Percentiles rank a stretch among this genome's conserved stretches.
Evolutionary conservation across 2,113 vertebrate genomes (phyloP).

Genomic region (Ranitomeya variabilis): DNA sequence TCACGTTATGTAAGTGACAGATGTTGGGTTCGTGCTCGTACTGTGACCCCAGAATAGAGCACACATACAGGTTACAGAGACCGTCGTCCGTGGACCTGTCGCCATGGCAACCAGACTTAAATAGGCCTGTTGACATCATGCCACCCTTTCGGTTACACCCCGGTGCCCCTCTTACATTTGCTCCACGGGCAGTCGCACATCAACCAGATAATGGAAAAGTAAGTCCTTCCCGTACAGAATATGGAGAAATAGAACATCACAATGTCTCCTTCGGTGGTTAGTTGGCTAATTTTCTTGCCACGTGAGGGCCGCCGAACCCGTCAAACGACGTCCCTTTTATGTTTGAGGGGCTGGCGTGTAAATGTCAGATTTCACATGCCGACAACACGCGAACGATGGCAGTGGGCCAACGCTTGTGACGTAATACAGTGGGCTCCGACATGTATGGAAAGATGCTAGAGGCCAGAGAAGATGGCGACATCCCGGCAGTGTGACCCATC

Average conservation of each 20-base stretch:
- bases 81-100: background rate
- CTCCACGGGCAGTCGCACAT: background rate
- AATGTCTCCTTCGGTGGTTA: background rate
- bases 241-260: background rate
- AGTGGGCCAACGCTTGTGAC: background rate
- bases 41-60: conserved; percentile 15
- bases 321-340: background rate
- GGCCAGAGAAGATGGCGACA: background rate
- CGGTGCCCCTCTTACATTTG: conserved; percentile 3
- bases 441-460: background rate
- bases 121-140: background rate
- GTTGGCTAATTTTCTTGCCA: background rate
- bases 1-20: conserved; percentile 42
- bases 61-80: conserved; percentile 1
- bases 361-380: background rate
- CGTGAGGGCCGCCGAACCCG: background rate
- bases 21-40: background rate
- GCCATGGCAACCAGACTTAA: conserved; percentile 23
- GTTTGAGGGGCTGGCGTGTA: background rate
- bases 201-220: background rate
- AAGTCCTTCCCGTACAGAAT: background rate
- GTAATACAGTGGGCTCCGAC: background rate
- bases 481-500: background rate
- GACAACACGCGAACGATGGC: background rate
- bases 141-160: background rate